phyloP scores from a whole-genome alignment of 1,140 invertebrate genomes.

The Conopomorpha cramerella region DNA sequence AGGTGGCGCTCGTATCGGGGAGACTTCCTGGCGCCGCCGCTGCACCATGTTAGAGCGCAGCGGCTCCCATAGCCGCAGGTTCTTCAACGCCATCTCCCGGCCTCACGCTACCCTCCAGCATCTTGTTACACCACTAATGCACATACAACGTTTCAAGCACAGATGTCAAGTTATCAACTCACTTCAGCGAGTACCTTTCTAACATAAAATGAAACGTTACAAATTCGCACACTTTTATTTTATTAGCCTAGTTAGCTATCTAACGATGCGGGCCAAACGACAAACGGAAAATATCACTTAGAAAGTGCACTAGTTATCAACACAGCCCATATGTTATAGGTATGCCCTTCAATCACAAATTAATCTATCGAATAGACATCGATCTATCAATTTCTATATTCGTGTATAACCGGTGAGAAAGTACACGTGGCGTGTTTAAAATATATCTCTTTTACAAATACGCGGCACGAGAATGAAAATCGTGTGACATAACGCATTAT shows the following conservation, averaged over 20 bases:
- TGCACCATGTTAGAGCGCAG: constrained; percentile 25
- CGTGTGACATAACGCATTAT: background rate
- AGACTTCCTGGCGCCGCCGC: constrained; percentile 24
- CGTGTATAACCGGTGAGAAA: background rate
- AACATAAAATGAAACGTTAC: background rate
- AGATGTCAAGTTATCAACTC: no score
- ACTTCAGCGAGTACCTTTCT: background rate
- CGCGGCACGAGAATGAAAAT: background rate
- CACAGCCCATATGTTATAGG: no score
- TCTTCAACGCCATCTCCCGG: constrained; percentile 31
- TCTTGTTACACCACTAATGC: no score
- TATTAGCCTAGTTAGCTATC: background rate
- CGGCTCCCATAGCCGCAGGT: constrained; percentile 32
- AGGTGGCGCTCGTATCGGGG: constrained; percentile 36
- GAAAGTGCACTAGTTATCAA: no score
- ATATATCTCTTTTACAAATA: background rate
- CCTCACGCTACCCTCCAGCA: background rate
- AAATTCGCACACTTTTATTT: background rate
- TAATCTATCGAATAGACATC: no score
- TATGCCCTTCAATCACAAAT: no score
- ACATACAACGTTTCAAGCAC: no score
- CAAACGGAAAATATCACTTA: no score
- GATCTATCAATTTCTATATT: no score
- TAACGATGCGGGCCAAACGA: no score
- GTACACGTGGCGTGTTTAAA: background rate